Evolutionary conservation across 2,888 invertebrate species (phyloP), one percentile per base, ranked within the genome.

Genomic region (Parapristionchus giblindavisi): DNA sequence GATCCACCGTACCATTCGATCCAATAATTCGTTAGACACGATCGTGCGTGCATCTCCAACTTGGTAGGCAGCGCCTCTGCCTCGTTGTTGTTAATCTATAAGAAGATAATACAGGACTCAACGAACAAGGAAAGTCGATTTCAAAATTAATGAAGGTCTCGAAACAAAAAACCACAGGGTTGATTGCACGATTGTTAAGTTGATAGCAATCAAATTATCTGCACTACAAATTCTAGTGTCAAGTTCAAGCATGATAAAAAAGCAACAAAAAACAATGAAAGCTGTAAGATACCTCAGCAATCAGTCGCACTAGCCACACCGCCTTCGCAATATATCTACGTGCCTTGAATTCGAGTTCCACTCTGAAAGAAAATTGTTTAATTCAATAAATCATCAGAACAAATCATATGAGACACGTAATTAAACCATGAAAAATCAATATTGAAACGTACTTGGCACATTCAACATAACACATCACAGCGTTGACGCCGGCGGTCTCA

Each of bases 1-100:
- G n/a, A n/a, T n/a, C n/a, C n/a, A 17, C 21, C 60, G 2, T 5
- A 71, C 70, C 70, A 71, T 40, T 71, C 56, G 40, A 71, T 71
- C 70, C 70, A 71, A 29, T 71, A 56, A n/a, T 56, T 54, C 21
- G 70, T 27, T 11, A 4, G 3, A 17, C 38, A 54, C 6, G 40
- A 27, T 38, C 70, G 8, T 4, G 70, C 70, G 4, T 38, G 40
- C 27, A 29, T 71, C 56, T 71, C 70, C n/a, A 71, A 29, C 14
- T 38, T 43, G 4, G 40, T 29, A 17, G 70, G 56, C 24, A 71
- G 34, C 8, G 14, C 5, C 24, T 54, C 54, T 17, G 17, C 40
- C 17, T 38, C 54, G 5, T 36, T 27, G 2, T 36, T 56, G 38
- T n/a, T n/a, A n/a, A n/a, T n/a, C n/a, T n/a, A n/a, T n/a, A n/a